Conservation (phyloP, 2,888 invertebrate genomes). For the Himalopsyche anomala region DNA sequence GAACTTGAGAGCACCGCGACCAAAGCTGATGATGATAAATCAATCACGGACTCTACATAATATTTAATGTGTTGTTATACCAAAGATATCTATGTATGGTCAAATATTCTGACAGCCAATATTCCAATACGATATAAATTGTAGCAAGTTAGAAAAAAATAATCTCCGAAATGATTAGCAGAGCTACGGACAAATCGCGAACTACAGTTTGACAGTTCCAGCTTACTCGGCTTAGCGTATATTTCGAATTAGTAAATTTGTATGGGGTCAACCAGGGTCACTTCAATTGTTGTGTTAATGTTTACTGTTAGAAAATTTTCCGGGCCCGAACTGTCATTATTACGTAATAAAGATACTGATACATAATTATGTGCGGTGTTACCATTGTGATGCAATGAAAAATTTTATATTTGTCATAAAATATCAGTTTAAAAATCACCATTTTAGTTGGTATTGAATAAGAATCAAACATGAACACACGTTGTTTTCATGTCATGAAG, state of each 20-base stretch:
- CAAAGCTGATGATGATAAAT: too few relatives aligned
- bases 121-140: not conserved
- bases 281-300: constrained; percentile 18
- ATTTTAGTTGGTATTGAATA: too few relatives aligned
- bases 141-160: not conserved
- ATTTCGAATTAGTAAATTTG: constrained; percentile 34
- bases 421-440: too few relatives aligned
- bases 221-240: not conserved
- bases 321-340: constrained; percentile 3
- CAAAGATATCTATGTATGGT: too few relatives aligned
- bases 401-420: too few relatives aligned
- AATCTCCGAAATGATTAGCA: not conserved
- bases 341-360: not conserved
- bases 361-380: not conserved
- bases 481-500: too few relatives aligned
- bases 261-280: constrained; percentile 10
- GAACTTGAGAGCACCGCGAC: too few relatives aligned
- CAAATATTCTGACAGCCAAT: too few relatives aligned
- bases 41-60: too few relatives aligned
- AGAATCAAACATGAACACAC: too few relatives aligned
- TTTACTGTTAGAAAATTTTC: constrained; percentile 26
- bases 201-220: not conserved
- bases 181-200: not conserved
- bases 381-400: too few relatives aligned
- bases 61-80: too few relatives aligned